These are phyloP conservation scores for Drosophila parthenogenetica DNA, from an alignment of 2,888 invertebrate species.

Conservation along the genomic window DNA sequence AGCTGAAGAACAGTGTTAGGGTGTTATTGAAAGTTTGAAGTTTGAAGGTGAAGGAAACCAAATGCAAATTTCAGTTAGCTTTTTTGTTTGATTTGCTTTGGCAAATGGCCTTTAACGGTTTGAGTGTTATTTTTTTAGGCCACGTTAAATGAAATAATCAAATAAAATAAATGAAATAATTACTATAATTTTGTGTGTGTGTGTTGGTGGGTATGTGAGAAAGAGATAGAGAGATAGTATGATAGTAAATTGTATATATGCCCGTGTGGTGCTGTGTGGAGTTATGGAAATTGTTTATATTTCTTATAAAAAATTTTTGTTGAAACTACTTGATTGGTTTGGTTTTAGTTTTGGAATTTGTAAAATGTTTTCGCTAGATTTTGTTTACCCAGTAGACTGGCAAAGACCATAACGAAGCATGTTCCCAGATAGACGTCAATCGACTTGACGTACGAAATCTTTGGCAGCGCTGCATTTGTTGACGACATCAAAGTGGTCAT, in stretches of 20 bases:
- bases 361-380: conserved; percentile 58
- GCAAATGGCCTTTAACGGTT: conserved; percentile 13
- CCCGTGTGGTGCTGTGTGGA: conserved; percentile 40
- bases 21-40: conserved; percentile 22
- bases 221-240: conserved; percentile 38
- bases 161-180: conserved; percentile 20
- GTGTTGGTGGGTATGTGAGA: conserved; percentile 11
- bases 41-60: conserved; percentile 20
- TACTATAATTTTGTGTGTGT: conserved; percentile 20
- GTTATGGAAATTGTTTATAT: conserved; percentile 24
- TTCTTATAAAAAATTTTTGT: conserved; percentile 10
- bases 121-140: conserved; percentile 9
- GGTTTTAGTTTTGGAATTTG: conserved; percentile 28
- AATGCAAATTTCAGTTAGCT: conserved; percentile 25
- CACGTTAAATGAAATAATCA: conserved; percentile 10
- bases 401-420: conserved; percentile 99
- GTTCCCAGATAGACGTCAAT: conserved; percentile 99
- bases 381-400: conserved; percentile 95
- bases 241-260: conserved; percentile 39
- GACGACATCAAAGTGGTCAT: conserved; percentile 99
- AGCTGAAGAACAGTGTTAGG: conserved; percentile 64
- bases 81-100: conserved; percentile 11
- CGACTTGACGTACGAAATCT: conserved; percentile 98
- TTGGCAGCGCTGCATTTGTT: conserved; percentile 97
- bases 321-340: conserved; percentile 23